Evolutionary conservation across 2,113 vertebrate genomes (phyloP), one percentile per base, ranked within the genome.

Genomic region (Lamprologus lemairii): DNA sequence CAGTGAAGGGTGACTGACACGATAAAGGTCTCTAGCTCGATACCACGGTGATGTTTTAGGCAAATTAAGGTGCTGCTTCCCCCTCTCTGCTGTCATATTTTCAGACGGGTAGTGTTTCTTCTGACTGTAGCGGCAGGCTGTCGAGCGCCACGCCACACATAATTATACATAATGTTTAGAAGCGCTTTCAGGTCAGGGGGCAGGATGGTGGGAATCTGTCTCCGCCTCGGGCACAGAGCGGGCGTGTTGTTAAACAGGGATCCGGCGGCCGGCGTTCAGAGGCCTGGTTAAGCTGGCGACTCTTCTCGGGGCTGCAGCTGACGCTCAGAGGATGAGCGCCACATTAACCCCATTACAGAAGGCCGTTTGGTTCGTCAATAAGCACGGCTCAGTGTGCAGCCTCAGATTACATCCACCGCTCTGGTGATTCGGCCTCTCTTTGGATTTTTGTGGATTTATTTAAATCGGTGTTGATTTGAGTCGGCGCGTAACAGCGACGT

Each of bases 261-360:
- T 40, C 90, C 63, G 1, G 23, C 14, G 75, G 82, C 84, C 21
- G 19, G 47, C 47, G 26, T 83, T 82, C 45, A 14, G 42, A 65
- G 75, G 84, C 86, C 57, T 11, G 65, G 45, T 88, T 31, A 7
- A 80, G 84, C 45, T 68, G 55, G 19, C 13, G 14, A 21, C 81
- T 53, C 73, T 88, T 23, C 71, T 82, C 40, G 1, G 80, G 87
- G 75, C 84, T 84, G 58, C 86, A 82, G 88, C 87, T 91, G 84
- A 80, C 65, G n/a, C 82, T 87, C 55, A 7, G 12, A 51, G 42
- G 49, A 87, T 55, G 40, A 78, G 84, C 84, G 9, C 73, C 60
- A 88, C 80, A 81, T 88, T 81, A 87, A 82, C 79, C 53, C 51
- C 55, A 11, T 87, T 80, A 63, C 49, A 12, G 49, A 42, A 40